Conservation (phyloP, 2,888 invertebrate genomes). For the Mesopsocus fuscifrons region DNA sequence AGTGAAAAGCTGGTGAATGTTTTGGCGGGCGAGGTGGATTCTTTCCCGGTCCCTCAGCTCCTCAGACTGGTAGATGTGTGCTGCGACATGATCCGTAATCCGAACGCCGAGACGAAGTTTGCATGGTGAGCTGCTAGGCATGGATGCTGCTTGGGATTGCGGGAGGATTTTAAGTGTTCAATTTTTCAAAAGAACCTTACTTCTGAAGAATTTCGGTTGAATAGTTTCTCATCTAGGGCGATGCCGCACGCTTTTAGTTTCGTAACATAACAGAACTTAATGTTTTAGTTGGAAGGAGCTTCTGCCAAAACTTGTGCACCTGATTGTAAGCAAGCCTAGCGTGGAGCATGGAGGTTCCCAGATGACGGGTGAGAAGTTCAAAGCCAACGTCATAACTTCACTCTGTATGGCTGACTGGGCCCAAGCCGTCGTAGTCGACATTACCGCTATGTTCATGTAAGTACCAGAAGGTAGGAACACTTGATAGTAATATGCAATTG, state of each 20-base stretch:
- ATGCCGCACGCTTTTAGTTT: too few relatives aligned
- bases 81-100: background rate
- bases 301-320: constrained; percentile 38
- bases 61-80: background rate
- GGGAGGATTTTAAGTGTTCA: too few relatives aligned
- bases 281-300: constrained; percentile 43
- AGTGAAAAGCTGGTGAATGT: background rate
- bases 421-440: constrained; percentile 35
- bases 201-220: too few relatives aligned
- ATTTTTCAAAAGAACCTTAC: too few relatives aligned
- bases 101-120: too few relatives aligned
- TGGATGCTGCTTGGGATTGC: too few relatives aligned
- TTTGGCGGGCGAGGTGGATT: background rate
- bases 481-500: too few relatives aligned
- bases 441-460: constrained; percentile 49
- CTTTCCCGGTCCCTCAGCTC: background rate
- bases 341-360: constrained; percentile 37
- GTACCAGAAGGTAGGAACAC: constrained; percentile 16
- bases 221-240: too few relatives aligned
- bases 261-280: too few relatives aligned
- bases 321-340: constrained; percentile 30
- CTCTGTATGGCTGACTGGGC: constrained; percentile 41
- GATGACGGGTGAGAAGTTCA: constrained; percentile 37
- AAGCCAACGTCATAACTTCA: constrained; percentile 35
- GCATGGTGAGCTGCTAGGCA: too few relatives aligned